Percentiles rank a stretch among this genome's conserved stretches.
Conservation (phyloP, 2,888 invertebrate species). For the Acanthosoma haemorrhoidale region DNA sequence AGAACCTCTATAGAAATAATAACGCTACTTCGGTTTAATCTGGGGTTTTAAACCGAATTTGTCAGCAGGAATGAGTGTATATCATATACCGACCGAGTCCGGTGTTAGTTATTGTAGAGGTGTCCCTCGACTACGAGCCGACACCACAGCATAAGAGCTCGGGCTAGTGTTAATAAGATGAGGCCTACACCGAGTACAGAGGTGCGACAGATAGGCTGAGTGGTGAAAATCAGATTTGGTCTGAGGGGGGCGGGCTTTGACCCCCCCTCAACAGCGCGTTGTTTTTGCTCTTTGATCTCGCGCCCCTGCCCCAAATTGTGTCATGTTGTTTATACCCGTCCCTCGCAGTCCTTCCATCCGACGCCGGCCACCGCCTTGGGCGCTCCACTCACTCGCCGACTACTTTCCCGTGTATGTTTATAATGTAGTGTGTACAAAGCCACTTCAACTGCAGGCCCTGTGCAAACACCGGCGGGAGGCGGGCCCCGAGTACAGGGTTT, state of each 20-base stretch:
- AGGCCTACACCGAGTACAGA: neutral
- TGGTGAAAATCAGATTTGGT: constrained; percentile 39
- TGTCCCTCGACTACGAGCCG: too few relatives aligned
- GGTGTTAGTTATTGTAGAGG: too few relatives aligned
- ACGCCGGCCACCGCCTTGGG: neutral
- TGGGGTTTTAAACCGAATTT: too few relatives aligned
- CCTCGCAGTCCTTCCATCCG: constrained; percentile 3
- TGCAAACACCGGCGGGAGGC: too few relatives aligned
- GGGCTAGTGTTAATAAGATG: constrained; percentile 3
- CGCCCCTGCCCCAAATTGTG: constrained; percentile 35
- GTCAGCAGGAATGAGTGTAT: too few relatives aligned
- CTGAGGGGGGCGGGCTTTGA: constrained; percentile 13
- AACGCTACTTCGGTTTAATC: too few relatives aligned
- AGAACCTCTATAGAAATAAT: too few relatives aligned
- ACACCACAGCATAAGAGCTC: neutral
- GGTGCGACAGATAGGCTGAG: constrained; percentile 32
- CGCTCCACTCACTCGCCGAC: neutral
- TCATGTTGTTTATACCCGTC: constrained; percentile 31
- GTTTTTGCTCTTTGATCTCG: constrained; percentile 40
- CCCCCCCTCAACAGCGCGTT: constrained; percentile 34
- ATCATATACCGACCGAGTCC: too few relatives aligned
- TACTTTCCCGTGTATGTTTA: too few relatives aligned
- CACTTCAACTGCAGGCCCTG: too few relatives aligned
- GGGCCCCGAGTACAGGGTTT: too few relatives aligned
- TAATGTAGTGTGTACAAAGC: too few relatives aligned